Evolutionary conservation across 2,113 vertebrate genomes (phyloP), one percentile per base, ranked within the genome.

Genomic region (Microtus pennsylvanicus): DNA sequence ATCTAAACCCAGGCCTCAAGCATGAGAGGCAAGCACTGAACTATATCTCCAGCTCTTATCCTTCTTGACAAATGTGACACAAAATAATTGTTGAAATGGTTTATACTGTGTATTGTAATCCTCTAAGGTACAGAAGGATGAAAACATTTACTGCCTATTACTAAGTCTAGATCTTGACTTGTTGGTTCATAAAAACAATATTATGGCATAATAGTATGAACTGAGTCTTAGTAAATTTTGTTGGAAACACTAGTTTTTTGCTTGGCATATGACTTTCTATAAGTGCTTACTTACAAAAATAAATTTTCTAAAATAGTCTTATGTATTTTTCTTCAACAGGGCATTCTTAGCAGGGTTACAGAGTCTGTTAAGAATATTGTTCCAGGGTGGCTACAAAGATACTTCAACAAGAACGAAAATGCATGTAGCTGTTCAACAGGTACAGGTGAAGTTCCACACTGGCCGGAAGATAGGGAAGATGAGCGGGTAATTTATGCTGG

Each of bases 361-460:
- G 99, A 99, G 98, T 99, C 99, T 7, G 99, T 99, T 93, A 99
- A 99, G 98, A 99, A 99, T 97, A 99, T 99, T 89, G 99, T 99
- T 91, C 99, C 99, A 50, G 99, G 98, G 83, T 99, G 99, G 99
- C 96, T 99, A 74, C 99, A 99, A 96, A 99, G 99, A 96, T 99
- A 99, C 96, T 99, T 99, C 97, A 99, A 98, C 89, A 99, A 98
- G 97, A 99, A 96, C n/a, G 99, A 99, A 97, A 98, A 98, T 89
- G 97, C 97, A 85, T 98, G 98, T 86, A 98, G 98, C 91, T 98
- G 95, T 72, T 96, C 96, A 76, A 0, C 91, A 80, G 97, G 98
- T n/a, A 87, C 96, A 90, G 97, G 87, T 87, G 98, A 98, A 92
- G 93, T 97, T 80, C 94, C 96, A 55, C 98, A 75, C 1, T 98